Base-by-base conservation (phyloP, 1,140 invertebrate genomes). In the Acromyrmex charruanus region DNA sequence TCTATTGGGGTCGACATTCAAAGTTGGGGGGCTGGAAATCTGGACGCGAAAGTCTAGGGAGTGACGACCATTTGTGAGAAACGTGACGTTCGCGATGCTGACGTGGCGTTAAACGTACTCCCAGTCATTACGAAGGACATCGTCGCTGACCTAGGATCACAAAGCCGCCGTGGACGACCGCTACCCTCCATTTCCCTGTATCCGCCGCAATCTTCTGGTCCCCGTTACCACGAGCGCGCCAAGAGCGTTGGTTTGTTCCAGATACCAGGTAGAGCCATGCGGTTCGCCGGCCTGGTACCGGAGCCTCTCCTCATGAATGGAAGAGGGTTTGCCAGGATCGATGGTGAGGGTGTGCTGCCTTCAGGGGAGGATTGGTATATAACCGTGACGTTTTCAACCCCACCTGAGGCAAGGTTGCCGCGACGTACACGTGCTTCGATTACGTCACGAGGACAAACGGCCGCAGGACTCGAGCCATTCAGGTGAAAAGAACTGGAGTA, bases 351-450 rank as follows among this genome's bases (percentile, higher is more conserved):
- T 91, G 92, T 94, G 92, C 88, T 92, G 91, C 91, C 92, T 86
- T 81, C 89, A 92, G 85, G 90, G 79, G 79, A 90, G 87, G 75
- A 88, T 90, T 89, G 79, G 88, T 88, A 44, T 74, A 85, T 74
- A 69, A 51, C 69, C 89, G 89, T 91, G 89, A 90, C 89, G 89
- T 90, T 90, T 79, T 14, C 89, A 88, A 91, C 89, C 89, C 89
- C 82, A 88, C 89, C 89, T 90, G 89, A 88, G 82, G 82, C 39
- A 74, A 84, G 80, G 82, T 49, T 86, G 88, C 68, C 58, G 87
- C 89, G 89, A 90, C 86, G 87, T 93, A 90, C 94, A 95, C 94
- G 94, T 95, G 94, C 89, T 44, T 94, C 91, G 89, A 86, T 94
- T 93, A 92, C 93, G 92, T 94, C 93, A 94, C 88, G 85, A 93